These are phyloP conservation scores for Homarus americanus DNA, from an alignment of 1,140 invertebrate species.

Conservation along the genomic window DNA sequence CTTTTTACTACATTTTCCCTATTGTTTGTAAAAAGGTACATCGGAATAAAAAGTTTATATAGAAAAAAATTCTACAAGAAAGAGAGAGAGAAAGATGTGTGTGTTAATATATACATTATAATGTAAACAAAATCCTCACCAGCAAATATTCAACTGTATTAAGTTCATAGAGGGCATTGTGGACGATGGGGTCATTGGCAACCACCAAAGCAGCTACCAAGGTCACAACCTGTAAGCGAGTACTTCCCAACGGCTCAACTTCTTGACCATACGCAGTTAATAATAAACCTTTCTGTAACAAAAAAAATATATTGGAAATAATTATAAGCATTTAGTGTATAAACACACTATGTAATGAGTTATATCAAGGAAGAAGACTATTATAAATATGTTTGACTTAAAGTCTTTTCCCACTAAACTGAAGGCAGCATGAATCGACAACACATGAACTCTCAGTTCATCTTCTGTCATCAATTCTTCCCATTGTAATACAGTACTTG, in stretches of 20 bases:
- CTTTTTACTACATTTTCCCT: too few relatives aligned
- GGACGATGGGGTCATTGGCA: conserved; percentile 83
- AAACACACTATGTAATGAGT: background rate
- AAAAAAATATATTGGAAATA: background rate
- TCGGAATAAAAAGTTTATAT: too few relatives aligned
- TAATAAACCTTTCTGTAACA: conserved; percentile 77
- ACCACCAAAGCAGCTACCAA: conserved; percentile 85
- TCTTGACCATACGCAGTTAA: conserved; percentile 69
- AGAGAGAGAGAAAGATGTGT: too few relatives aligned
- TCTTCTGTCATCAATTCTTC: too few relatives aligned
- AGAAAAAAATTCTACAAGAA: too few relatives aligned
- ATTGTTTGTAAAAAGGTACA: too few relatives aligned
- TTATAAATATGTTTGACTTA: too few relatives aligned
- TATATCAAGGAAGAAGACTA: too few relatives aligned
- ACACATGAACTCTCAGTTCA: background rate
- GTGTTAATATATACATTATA: too few relatives aligned
- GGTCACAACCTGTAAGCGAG: conserved; percentile 81
- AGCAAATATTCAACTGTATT: conserved; percentile 83
- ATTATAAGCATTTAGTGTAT: background rate
- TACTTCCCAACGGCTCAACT: conserved; percentile 71
- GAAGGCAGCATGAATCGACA: background rate
- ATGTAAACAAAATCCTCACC: conserved; percentile 80
- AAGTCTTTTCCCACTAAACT: too few relatives aligned
- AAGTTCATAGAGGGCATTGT: conserved; percentile 80
- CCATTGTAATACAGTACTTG: too few relatives aligned